A percentile compares a stretch with the other conserved stretches of the same genome.
phyloP scores from a whole-genome alignment of 2,888 invertebrate species.

The Cheilosia pagana region DNA sequence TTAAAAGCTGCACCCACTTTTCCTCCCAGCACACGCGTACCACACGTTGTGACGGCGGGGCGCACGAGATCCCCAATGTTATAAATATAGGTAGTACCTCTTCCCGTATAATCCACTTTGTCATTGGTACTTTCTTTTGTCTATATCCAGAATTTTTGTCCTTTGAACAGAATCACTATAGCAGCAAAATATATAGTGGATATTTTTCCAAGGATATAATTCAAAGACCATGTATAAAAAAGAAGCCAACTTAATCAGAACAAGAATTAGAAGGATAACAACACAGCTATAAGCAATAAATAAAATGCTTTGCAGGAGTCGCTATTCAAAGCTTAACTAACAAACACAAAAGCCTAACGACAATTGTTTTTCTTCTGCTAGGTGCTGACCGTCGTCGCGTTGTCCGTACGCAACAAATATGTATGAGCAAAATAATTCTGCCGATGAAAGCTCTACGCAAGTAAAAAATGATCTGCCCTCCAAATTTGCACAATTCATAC shows the following conservation, averaged over 20 bases:
- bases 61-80: constrained; percentile 33
- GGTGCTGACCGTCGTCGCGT: background rate
- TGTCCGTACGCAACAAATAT: constrained; percentile 9
- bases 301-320: constrained; percentile 42
- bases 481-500: background rate
- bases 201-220: constrained; percentile 13
- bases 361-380: constrained; percentile 5
- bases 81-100: constrained; percentile 1
- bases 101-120: constrained; percentile 33
- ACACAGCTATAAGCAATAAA: constrained; percentile 42
- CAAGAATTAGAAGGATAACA: constrained; percentile 41
- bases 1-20: constrained; percentile 3
- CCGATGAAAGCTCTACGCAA: background rate
- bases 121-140: constrained; percentile 20
- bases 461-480: background rate
- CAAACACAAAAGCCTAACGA: background rate
- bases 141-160: background rate
- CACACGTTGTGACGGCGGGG: background rate
- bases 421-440: background rate
- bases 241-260: constrained; percentile 46
- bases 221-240: constrained; percentile 2
- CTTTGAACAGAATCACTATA: constrained; percentile 6
- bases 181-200: constrained; percentile 21
- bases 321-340: constrained; percentile 33
- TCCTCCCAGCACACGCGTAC: background rate